Evolutionary conservation across 2,113 vertebrate species (phyloP).

Genomic region (Nesospiza acunhae): DNA sequence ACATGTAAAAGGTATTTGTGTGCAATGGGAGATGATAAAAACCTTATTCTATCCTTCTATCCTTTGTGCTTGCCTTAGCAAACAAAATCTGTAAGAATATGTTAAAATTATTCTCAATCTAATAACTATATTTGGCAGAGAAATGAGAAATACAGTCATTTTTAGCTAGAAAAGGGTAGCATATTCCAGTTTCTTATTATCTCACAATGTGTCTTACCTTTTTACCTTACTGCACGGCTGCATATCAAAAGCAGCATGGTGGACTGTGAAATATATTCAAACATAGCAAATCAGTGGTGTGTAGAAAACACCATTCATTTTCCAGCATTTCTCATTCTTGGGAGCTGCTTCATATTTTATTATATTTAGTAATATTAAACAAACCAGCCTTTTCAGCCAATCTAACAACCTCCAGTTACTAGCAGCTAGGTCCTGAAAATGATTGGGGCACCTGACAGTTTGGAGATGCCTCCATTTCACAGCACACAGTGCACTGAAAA

Average conservation of each 20-base stretch:
- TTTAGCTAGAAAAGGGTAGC: not conserved
- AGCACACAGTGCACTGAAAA: not conserved
- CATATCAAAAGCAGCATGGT: not conserved
- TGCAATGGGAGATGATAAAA: constrained; percentile 24
- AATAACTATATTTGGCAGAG: not conserved
- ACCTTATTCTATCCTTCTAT: constrained; percentile 44
- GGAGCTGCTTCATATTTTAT: not conserved
- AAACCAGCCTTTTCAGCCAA: not conserved
- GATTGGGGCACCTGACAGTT: not conserved
- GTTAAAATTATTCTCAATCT: not conserved
- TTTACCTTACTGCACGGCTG: not conserved
- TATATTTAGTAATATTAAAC: not conserved
- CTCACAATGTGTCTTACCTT: not conserved
- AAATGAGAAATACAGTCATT: not conserved
- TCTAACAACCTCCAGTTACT: not conserved
- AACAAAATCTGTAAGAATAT: constrained; percentile 47
- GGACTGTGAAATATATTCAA: not conserved
- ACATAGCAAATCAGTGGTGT: not conserved
- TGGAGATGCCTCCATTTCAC: not conserved
- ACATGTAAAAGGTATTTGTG: not conserved
- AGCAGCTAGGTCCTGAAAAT: not conserved
- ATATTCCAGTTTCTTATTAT: not conserved
- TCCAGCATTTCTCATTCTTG: not conserved
- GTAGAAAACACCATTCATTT: not conserved
- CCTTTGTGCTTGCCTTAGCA: constrained; percentile 35